Evolutionary conservation across 1,140 invertebrate genomes (phyloP).

Genomic region (Lasioglossum albipes): DNA sequence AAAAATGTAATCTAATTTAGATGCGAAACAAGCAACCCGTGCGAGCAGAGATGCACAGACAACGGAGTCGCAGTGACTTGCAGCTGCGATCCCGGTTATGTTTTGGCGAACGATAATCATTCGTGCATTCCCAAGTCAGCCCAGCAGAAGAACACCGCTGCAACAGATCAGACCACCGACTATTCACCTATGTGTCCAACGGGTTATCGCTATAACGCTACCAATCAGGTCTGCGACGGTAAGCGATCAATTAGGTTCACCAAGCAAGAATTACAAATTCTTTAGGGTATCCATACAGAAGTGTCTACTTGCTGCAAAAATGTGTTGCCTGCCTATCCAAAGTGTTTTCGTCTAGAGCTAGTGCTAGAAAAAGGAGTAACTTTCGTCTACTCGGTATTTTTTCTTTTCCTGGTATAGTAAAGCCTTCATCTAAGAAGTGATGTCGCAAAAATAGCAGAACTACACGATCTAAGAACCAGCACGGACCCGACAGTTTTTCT

Average conservation of each 20-base stretch:
- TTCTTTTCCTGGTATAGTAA: no score
- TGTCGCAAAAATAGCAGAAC: no score
- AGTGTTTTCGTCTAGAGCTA: no score
- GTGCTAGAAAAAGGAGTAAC: no score
- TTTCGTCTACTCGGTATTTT: no score
- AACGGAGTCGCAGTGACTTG: conserved; percentile 79
- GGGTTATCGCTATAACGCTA: conserved; percentile 83
- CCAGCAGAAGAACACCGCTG: conserved; percentile 55
- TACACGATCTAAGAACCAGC: no score
- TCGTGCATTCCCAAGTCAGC: conserved; percentile 72
- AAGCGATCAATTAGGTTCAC: conserved; percentile 58
- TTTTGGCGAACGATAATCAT: conserved; percentile 77
- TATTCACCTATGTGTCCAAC: conserved; percentile 79
- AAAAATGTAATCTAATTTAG: conserved; percentile 50
- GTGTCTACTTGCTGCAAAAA: no score
- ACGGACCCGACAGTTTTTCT: no score
- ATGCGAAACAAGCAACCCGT: conserved; percentile 80
- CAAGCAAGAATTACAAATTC: background rate
- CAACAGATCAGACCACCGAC: conserved; percentile 43
- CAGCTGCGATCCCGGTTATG: conserved; percentile 81
- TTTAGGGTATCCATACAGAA: background rate
- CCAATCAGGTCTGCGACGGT: conserved; percentile 86
- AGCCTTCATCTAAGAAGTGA: no score
- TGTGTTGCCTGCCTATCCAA: background rate
- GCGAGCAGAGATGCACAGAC: conserved; percentile 81